Evolutionary conservation across 2,888 invertebrate genomes (phyloP).

Genomic region (Eristalis intricaria): DNA sequence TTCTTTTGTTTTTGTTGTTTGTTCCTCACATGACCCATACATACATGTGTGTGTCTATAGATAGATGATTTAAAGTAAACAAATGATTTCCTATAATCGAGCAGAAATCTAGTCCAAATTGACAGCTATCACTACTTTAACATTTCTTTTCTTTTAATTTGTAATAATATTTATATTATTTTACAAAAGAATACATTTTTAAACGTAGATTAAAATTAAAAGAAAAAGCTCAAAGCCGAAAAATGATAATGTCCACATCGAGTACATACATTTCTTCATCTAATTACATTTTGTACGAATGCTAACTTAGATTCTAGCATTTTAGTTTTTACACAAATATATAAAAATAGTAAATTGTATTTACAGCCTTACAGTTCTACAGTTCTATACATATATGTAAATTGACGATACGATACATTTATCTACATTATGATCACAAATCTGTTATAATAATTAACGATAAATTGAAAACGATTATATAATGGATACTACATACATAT

Average conservation of each 20-base stretch:
- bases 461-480: neutral
- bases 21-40: conserved; percentile 9
- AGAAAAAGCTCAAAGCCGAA: conserved; percentile 34
- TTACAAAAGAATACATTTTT: conserved; percentile 46
- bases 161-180: conserved; percentile 26
- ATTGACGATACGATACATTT: conserved; percentile 26
- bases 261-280: neutral
- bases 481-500: neutral
- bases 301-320: conserved; percentile 45
- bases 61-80: conserved; percentile 28
- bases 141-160: conserved; percentile 10
- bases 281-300: conserved; percentile 55
- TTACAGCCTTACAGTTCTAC: conserved; percentile 52
- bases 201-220: conserved; percentile 18
- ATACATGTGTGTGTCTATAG: neutral
- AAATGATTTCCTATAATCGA: neutral
- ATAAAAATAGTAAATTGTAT: conserved; percentile 54
- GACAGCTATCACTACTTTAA: conserved; percentile 27
- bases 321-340: neutral
- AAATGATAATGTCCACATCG: neutral
- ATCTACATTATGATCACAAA: conserved; percentile 59
- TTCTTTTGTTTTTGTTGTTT: conserved; percentile 3
- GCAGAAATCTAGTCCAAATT: conserved; percentile 9
- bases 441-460: conserved; percentile 19
- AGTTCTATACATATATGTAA: conserved; percentile 25